Evolutionary conservation across 1,140 invertebrate genomes (phyloP).

Genomic region (Brachionus calyciflorus): DNA sequence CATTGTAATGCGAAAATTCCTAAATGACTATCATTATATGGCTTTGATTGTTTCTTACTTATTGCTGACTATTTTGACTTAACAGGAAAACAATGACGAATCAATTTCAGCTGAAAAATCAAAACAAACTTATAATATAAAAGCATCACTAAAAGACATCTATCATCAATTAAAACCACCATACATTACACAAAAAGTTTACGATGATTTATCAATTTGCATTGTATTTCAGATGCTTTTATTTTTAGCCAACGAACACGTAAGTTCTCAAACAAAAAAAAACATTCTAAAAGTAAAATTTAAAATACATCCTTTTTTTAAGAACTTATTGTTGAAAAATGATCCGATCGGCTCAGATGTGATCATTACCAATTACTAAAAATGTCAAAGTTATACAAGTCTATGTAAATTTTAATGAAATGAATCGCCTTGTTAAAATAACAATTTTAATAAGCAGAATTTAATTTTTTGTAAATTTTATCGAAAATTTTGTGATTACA

Average conservation of each 20-base stretch:
- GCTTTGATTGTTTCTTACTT: neutral
- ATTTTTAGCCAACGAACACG: conserved; percentile 36
- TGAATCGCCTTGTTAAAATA: too few species aligned
- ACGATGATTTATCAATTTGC: conserved; percentile 19
- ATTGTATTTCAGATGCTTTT: conserved; percentile 44
- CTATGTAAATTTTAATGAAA: too few species aligned
- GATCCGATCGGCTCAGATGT: conserved; percentile 41
- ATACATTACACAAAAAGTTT: conserved; percentile 19
- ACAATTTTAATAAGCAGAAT: too few species aligned
- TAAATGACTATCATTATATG: too few species aligned
- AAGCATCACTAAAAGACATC: conserved; percentile 10
- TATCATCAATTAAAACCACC: conserved; percentile 32
- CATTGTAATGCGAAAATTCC: too few species aligned
- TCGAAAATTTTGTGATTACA: too few species aligned
- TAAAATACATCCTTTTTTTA: neutral
- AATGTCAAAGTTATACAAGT: too few species aligned
- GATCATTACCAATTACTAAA: conserved; percentile 34
- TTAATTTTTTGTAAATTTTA: too few species aligned
- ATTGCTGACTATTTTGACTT: neutral
- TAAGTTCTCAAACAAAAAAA: neutral
- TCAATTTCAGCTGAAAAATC: neutral
- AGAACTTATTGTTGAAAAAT: conserved; percentile 38
- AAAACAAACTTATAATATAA: conserved; percentile 1
- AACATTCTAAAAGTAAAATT: neutral
- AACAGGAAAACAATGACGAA: conserved; percentile 38